Percentiles rank a stretch among this genome's conserved stretches.
Evolutionary conservation across 2,113 vertebrate genomes (phyloP).

Genomic region (Brienomyrus longianalis): DNA sequence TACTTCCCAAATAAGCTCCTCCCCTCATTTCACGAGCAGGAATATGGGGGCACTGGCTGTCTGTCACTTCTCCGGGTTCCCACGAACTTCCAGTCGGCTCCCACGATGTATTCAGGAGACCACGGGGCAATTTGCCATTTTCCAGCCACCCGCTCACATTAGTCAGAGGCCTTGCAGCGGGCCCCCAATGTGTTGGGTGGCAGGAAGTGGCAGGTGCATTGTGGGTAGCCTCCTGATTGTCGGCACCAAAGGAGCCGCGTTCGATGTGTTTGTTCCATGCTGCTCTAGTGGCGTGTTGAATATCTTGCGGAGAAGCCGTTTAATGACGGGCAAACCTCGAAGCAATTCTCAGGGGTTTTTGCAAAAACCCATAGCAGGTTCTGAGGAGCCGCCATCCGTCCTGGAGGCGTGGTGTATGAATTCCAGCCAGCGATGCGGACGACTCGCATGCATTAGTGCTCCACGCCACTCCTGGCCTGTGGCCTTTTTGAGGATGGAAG

Average conservation of each 20-base stretch:
- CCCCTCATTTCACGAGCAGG: neutral
- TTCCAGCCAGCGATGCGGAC: neutral
- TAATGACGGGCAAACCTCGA: neutral
- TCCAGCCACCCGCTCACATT: neutral
- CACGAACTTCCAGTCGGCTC: neutral
- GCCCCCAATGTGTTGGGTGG: neutral
- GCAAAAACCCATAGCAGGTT: neutral
- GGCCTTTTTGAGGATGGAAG: neutral
- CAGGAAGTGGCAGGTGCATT: neutral
- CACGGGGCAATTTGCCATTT: neutral
- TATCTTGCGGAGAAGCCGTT: neutral
- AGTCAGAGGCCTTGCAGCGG: neutral
- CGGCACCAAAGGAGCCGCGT: neutral
- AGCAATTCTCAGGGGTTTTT: neutral
- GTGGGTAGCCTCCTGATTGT: neutral
- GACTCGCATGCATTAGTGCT: neutral
- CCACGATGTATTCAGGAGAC: neutral
- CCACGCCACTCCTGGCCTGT: neutral
- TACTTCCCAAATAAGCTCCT: neutral
- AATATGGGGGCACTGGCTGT: neutral
- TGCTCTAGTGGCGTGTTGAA: neutral
- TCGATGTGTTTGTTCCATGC: neutral
- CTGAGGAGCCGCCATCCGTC: neutral
- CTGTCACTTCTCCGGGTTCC: neutral
- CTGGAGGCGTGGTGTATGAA: neutral